Percentiles rank a stretch among this genome's conserved stretches.
Conservation (phyloP, 2,113 vertebrate species). For the Trichechus manatus region DNA sequence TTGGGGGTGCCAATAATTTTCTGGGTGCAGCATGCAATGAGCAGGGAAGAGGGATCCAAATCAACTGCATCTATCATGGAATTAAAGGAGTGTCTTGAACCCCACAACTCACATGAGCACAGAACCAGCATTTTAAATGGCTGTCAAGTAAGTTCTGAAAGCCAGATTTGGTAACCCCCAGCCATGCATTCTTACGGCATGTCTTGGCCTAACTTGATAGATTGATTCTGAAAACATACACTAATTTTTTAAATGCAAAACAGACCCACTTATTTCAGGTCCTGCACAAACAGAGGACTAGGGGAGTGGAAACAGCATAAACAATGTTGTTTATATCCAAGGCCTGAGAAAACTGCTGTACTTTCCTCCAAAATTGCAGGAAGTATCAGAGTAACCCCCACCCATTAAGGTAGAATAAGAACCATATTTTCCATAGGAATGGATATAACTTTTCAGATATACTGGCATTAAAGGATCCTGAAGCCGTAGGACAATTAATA, state of each 20-base stretch:
- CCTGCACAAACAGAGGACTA: conserved; percentile 76
- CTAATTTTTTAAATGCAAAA: conserved; percentile 83
- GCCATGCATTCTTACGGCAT: conserved; percentile 65
- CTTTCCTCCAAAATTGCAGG: conserved; percentile 84
- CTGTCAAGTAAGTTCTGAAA: conserved; percentile 69
- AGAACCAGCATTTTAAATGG: background rate
- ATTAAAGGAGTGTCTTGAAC: background rate
- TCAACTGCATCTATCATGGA: background rate
- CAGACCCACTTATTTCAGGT: conserved; percentile 79
- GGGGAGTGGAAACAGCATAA: conserved; percentile 76
- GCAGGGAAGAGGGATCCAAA: background rate
- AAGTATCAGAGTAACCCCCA: conserved; percentile 83
- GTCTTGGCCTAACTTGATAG: conserved; percentile 77
- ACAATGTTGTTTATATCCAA: conserved; percentile 80
- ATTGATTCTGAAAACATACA: conserved; percentile 83
- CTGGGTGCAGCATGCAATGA: background rate
- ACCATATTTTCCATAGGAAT: conserved; percentile 76
- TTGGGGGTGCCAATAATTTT: background rate
- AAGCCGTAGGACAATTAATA: conserved; percentile 48
- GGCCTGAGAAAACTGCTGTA: conserved; percentile 77
- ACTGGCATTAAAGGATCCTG: conserved; percentile 66
- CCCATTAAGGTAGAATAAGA: conserved; percentile 81
- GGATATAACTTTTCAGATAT: conserved; percentile 46
- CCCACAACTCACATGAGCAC: background rate
- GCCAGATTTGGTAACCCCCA: conserved; percentile 67